phyloP scores from a whole-genome alignment of 2,797 vertebrate genomes.

The Morus bassanus region DNA sequence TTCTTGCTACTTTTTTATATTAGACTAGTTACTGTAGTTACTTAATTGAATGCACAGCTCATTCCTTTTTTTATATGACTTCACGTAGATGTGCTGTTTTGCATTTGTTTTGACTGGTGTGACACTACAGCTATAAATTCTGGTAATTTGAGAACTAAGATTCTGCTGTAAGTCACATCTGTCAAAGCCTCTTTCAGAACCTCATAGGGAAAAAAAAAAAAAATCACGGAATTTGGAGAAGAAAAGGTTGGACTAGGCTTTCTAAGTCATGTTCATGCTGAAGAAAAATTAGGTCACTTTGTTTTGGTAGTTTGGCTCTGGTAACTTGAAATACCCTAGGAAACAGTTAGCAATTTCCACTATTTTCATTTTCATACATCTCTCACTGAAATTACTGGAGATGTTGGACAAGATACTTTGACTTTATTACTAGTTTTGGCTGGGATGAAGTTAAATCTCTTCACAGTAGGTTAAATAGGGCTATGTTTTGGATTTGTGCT shows the following conservation, averaged over 20 bases:
- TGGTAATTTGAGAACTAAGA: neutral
- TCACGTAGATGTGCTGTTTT: neutral
- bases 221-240: neutral
- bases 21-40: neutral
- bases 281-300: neutral
- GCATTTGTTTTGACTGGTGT: neutral
- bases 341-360: neutral
- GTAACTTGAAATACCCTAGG: neutral
- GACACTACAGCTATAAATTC: neutral
- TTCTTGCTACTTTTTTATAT: neutral
- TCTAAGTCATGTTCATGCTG: neutral
- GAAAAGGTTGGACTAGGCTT: neutral
- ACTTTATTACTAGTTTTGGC: neutral
- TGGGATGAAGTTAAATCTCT: neutral
- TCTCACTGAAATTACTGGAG: neutral
- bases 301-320: neutral
- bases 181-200: neutral
- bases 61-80: neutral
- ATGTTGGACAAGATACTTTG: neutral
- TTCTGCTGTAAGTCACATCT: neutral
- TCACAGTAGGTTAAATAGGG: neutral
- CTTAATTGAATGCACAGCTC: neutral
- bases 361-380: neutral
- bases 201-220: neutral
- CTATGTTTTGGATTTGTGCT: neutral